Evolutionary conservation across 2,113 vertebrate genomes (phyloP), one percentile per base, ranked within the genome.

Genomic region (Thalassarche chlororhynchos): DNA sequence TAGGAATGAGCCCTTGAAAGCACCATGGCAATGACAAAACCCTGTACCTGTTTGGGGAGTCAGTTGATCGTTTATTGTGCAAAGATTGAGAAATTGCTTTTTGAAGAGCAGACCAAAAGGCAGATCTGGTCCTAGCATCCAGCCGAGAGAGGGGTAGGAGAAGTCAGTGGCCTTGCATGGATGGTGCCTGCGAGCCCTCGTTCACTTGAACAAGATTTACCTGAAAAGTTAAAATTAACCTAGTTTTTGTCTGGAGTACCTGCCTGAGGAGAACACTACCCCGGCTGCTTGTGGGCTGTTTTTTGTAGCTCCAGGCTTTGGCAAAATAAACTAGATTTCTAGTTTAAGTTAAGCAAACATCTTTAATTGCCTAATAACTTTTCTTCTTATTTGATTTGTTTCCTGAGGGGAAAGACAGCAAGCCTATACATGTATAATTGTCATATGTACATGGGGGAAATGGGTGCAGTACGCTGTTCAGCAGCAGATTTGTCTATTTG

Each of bases 361-460:
- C n/a, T 80, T 93, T 32, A 83, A 74, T 61, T 70, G 11, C 38
- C 28, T 84, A 21, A 84, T 81, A 80, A 26, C 16, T 74, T 88
- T 64, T 71, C 15, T 68, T 58, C 14, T 34, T 25, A 3, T 21
- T 80, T 65, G 17, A 12, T 86, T 88, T 85, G 5, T 69, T 62
- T 64, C 23, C 29, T 60, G 79, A 90, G 21, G 17, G 86, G 34
- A 58, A 86, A 19, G 29, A 7, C 9, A 68, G 10, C 4, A 29
- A 57, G 7, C 12, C 6, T 55, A 3, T 28, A 3, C 8, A 0
- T 8, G 4, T 21, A 0, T 7, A 54, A 23, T 9, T 60, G 18
- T 5, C 12, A 1, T 0, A 0, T 11, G 18, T 62, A 8, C 32
- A 0, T 0, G 1, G 17, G 62, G 47, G 12, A 57, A 87, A 42